These are phyloP conservation scores for Alfaro cultratus DNA, from an alignment of 2,797 vertebrate genomes.

Conservation along the genomic window DNA sequence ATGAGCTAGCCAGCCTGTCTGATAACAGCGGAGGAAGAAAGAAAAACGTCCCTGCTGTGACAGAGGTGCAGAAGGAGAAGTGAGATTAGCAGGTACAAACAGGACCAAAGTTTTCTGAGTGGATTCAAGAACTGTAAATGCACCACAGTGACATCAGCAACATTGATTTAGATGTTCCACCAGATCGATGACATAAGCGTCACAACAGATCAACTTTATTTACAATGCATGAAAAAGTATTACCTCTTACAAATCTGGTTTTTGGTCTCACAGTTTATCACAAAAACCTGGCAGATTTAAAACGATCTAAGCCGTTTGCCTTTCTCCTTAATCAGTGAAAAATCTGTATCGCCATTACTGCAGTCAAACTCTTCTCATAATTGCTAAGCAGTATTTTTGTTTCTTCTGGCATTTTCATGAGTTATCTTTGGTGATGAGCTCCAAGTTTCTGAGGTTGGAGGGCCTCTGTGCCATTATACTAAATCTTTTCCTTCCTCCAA, in stretches of 20 bases:
- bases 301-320: background rate
- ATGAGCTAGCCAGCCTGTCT: slow-evolving; percentile 1
- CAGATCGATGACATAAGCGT: background rate
- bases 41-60: background rate
- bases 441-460: background rate
- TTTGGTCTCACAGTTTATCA: background rate
- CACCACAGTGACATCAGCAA: background rate
- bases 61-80: slow-evolving; percentile 3
- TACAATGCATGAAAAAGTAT: background rate
- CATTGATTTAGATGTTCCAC: background rate
- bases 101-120: slow-evolving; percentile 6
- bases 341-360: background rate
- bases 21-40: background rate
- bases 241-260: background rate
- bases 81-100: slow-evolving; percentile 7
- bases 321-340: background rate
- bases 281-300: background rate
- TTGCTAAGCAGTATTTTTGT: background rate
- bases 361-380: background rate
- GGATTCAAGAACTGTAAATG: slow-evolving; percentile 21
- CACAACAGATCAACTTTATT: background rate
- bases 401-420: background rate
- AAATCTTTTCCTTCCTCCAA: background rate
- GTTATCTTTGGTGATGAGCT: background rate
- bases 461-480: background rate